These are phyloP conservation scores for Ptychoptera contaminata DNA, from an alignment of 2,888 invertebrate genomes.

Conservation along the genomic window DNA sequence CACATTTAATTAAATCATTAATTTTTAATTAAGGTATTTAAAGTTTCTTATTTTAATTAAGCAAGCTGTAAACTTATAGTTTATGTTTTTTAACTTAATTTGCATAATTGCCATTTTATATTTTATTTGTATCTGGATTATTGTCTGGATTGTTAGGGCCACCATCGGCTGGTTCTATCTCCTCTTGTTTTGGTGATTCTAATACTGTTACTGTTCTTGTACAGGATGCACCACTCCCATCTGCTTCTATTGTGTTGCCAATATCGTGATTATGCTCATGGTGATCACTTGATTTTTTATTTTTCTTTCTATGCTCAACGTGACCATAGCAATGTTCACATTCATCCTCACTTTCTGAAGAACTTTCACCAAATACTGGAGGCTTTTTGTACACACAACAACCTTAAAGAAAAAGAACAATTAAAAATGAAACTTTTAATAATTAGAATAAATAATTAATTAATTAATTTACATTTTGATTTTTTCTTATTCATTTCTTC, in stretches of 20 bases:
- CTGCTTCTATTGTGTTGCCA: background rate
- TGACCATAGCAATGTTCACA: conserved; percentile 79
- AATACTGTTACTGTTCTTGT: background rate
- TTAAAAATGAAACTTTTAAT: background rate
- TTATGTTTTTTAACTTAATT: too few relatives aligned
- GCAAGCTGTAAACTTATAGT: too few relatives aligned
- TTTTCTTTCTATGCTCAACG: conserved; percentile 42
- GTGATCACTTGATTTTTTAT: conserved; percentile 18
- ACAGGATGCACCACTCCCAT: background rate
- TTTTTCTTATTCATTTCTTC: conserved; percentile 91
- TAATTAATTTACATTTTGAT: conserved; percentile 67
- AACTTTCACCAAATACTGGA: conserved; percentile 75
- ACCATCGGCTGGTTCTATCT: background rate
- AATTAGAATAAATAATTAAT: background rate
- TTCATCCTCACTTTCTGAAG: conserved; percentile 68
- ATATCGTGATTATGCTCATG: background rate
- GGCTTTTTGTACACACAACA: conserved; percentile 92
- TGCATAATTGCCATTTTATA: background rate
- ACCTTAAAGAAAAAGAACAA: conserved; percentile 36
- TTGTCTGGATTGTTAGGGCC: background rate
- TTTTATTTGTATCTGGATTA: background rate
- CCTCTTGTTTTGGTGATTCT: background rate
- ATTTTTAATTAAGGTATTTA: too few relatives aligned
- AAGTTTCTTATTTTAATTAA: too few relatives aligned
- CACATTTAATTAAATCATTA: too few relatives aligned